Evolutionary conservation across 2,113 vertebrate species (phyloP), one percentile per base, ranked within the genome.

Genomic region (Aldabrachelys gigantea): DNA sequence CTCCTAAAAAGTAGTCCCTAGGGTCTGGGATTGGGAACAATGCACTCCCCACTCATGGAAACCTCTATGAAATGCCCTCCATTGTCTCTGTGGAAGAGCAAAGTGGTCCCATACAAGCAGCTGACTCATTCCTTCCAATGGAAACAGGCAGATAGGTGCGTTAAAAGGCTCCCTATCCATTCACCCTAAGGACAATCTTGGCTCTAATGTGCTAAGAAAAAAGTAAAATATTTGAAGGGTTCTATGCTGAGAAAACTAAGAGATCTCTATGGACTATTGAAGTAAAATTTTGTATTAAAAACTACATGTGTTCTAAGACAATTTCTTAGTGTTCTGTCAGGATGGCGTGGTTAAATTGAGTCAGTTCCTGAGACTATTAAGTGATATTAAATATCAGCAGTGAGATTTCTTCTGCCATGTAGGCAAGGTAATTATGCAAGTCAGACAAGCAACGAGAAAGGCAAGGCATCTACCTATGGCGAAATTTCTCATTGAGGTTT

Each of bases 281-380:
- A 87, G n/a, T 82, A 85, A 78, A 6, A 21, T 1, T 59, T 62
- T 84, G 88, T 82, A 38, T 76, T 91, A 22, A 87, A 92, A 82
- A 1, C 35, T 24, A 0, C 29, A 22, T 84, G 14, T 69, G 82
- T 54, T 90, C 54, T 90, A 59, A 91, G 35, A 47, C 6, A 95
- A 83, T 87, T 87, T 96, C 76, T 75, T 92, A 95, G 41, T 90
- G 41, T 69, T 91, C 1, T 91, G 19, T 91, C 54, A 94, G 83
- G 86, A 72, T 92, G 84, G 76, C 75, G 78, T 87, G 44, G 84
- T 93, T 97, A 88, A 94, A 89, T 91, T 31, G 69, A 31, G 76
- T 90, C 69, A 80, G 41, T 94, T 84, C 79, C 78, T 84, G 81
- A 91, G 53, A 87, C 82, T 83, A 92, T 92, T 91, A 92, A 92